These are phyloP conservation scores for Bibio marci DNA, from an alignment of 2,888 invertebrate genomes.

Conservation along the genomic window DNA sequence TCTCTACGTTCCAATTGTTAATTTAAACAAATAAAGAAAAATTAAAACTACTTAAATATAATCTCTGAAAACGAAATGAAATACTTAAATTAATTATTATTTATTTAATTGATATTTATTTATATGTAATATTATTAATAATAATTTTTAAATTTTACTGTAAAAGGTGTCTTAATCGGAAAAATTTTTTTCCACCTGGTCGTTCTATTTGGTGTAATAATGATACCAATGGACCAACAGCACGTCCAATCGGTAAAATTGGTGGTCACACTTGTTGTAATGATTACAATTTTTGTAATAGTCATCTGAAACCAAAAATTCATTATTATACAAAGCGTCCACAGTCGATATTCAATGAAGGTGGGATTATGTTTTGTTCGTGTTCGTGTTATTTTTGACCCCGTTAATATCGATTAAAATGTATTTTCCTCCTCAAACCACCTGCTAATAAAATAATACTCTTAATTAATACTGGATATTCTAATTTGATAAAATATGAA, in stretches of 20 bases:
- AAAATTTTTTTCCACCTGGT: constrained; percentile 26
- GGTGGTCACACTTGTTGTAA: constrained; percentile 27
- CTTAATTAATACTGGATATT: no score
- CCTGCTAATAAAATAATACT: no score
- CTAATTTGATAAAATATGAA: no score
- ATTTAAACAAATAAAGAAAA: no score
- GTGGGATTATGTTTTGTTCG: constrained; percentile 9
- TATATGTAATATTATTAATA: no score
- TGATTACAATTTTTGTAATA: constrained; percentile 26
- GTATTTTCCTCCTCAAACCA: background rate
- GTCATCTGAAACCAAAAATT: constrained; percentile 28
- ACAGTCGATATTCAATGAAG: constrained; percentile 12
- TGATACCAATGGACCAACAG: constrained; percentile 21
- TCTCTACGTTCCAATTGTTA: no score
- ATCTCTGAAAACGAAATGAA: no score
- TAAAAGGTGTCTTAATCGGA: constrained; percentile 24
- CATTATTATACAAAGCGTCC: constrained; percentile 18
- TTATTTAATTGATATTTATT: background rate
- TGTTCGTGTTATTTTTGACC: background rate
- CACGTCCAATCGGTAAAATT: constrained; percentile 21
- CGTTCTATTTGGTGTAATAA: constrained; percentile 29
- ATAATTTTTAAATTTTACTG: no score
- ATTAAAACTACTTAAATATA: no score
- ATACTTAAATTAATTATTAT: constrained; percentile 7
- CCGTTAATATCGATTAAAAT: background rate